A percentile compares a stretch with the other conserved stretches of the same genome.
phyloP scores from a whole-genome alignment of 2,888 invertebrate genomes.

The Tolmerus cingulatus region DNA sequence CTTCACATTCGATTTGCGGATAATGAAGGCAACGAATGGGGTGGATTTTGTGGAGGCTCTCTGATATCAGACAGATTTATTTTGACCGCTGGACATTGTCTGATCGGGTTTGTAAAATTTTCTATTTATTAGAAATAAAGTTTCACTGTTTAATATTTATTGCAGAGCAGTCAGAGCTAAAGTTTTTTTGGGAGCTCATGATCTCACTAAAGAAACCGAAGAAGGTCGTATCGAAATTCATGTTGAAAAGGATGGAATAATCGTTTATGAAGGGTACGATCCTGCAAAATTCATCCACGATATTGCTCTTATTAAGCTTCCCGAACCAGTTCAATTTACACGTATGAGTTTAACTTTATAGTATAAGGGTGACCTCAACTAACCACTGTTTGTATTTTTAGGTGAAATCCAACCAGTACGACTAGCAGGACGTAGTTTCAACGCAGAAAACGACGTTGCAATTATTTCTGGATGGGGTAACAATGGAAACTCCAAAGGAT shows the following conservation, averaged over 20 bases:
- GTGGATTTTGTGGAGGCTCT: neutral
- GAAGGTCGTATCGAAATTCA: neutral
- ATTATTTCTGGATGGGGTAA: constrained; percentile 20
- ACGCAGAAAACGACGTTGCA: neutral
- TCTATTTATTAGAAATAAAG: neutral
- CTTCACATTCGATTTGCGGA: neutral
- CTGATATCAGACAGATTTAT: constrained; percentile 5
- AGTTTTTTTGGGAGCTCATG: neutral
- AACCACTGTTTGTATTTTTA: neutral
- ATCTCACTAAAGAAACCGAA: neutral
- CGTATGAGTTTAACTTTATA: neutral
- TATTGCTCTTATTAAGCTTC: neutral
- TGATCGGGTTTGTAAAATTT: neutral
- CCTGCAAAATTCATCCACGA: neutral
- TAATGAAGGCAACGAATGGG: neutral
- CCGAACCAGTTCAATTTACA: neutral
- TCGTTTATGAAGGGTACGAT: neutral
- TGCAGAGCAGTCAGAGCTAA: neutral
- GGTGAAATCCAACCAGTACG: constrained; percentile 7
- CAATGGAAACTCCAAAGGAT: neutral
- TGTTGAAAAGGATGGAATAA: neutral
- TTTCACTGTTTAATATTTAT: neutral
- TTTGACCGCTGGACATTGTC: constrained; percentile 15
- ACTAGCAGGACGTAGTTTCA: neutral
- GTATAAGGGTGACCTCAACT: neutral